phyloP scores from a whole-genome alignment of 2,113 vertebrate genomes.

The Notiomystis cincta region DNA sequence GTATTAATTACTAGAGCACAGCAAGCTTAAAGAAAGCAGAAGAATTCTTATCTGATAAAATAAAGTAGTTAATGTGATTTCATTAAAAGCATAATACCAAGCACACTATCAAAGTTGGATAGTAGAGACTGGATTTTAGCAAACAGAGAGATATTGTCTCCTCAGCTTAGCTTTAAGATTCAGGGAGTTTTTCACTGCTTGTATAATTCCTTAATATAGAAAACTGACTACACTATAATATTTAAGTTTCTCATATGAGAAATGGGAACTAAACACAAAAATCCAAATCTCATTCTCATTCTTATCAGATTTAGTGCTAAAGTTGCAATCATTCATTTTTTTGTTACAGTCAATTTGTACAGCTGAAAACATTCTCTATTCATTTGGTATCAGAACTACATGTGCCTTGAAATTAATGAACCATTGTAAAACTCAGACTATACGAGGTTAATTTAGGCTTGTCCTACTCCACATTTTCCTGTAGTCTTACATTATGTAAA shows the following conservation, averaged over 20 bases:
- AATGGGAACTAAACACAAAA: neutral
- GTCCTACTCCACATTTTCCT: neutral
- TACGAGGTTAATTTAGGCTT: conserved; percentile 5
- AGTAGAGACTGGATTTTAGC: neutral
- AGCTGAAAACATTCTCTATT: neutral
- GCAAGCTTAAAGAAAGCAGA: neutral
- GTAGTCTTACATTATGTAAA: conserved; percentile 33
- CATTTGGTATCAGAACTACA: neutral
- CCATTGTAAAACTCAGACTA: neutral
- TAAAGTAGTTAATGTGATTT: neutral
- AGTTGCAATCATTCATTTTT: neutral
- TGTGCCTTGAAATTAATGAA: conserved; percentile 15
- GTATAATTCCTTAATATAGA: neutral
- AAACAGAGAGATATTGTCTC: neutral
- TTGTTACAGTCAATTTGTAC: neutral
- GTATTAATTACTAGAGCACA: neutral
- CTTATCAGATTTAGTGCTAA: neutral
- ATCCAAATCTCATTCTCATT: neutral
- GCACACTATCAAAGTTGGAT: neutral
- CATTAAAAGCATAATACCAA: neutral
- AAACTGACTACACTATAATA: neutral
- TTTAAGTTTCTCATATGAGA: neutral
- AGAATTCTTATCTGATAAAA: neutral
- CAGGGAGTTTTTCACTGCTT: neutral
- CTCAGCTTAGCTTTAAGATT: neutral